These are phyloP conservation scores for Tenualosa thibaudeaui DNA, from an alignment of 2,797 vertebrate species.

Conservation along the genomic window DNA sequence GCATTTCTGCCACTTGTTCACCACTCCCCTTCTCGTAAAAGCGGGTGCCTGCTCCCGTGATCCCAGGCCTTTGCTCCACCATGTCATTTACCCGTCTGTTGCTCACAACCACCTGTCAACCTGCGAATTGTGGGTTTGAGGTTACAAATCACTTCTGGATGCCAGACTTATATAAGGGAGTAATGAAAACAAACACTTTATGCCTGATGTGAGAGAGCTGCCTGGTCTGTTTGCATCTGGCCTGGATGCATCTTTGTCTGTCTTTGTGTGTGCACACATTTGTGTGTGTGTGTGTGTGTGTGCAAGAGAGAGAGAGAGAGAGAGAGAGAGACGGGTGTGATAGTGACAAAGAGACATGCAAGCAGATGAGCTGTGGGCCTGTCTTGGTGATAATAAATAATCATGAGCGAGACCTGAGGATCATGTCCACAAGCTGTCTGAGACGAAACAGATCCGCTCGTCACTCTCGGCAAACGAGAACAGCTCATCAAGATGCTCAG, in stretches of 20 bases:
- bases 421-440: constrained; percentile 18
- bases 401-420: constrained; percentile 46
- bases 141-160: constrained; percentile 63
- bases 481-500: not conserved
- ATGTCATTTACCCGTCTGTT: constrained; percentile 54
- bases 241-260: constrained; percentile 37
- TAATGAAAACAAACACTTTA: constrained; percentile 1
- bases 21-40: not conserved
- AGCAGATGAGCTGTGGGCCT: constrained; percentile 62
- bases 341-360: constrained; percentile 59
- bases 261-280: not conserved
- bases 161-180: constrained; percentile 59
- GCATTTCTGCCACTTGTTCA: not conserved
- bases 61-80: constrained; percentile 37
- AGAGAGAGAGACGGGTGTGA: not conserved
- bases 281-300: not conserved
- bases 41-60: constrained; percentile 2
- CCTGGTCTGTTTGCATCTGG: constrained; percentile 60
- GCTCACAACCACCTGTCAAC: constrained; percentile 62
- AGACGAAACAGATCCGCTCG: constrained; percentile 15
- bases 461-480: not conserved
- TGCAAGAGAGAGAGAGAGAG: not conserved
- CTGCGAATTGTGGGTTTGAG: constrained; percentile 65
- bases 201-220: constrained; percentile 57
- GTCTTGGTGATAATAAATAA: constrained; percentile 67